Conservation (phyloP, 2,113 vertebrate species). For the Nycticryphes semicollaris region DNA sequence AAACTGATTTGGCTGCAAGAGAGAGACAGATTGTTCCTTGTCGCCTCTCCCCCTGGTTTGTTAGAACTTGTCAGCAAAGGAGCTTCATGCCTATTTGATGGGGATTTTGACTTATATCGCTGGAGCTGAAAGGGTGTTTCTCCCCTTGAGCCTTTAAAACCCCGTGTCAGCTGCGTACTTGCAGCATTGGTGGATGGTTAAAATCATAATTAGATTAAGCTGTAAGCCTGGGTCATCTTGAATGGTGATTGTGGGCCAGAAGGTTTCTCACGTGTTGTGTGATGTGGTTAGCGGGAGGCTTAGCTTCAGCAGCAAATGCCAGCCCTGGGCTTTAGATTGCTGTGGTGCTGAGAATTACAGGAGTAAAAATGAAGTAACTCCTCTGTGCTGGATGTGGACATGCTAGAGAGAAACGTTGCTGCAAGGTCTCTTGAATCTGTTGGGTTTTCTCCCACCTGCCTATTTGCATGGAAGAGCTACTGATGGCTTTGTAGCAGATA, state of each 20-base stretch:
- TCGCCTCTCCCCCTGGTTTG: background rate
- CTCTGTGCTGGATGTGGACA: background rate
- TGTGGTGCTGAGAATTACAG: background rate
- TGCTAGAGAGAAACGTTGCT: background rate
- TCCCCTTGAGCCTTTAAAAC: background rate
- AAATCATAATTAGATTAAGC: background rate
- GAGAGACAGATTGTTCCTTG: background rate
- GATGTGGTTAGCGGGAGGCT: background rate
- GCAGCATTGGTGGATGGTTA: background rate
- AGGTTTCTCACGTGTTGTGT: background rate
- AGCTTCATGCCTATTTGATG: background rate
- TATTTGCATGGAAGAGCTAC: background rate
- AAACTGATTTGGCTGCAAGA: background rate
- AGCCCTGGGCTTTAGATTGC: background rate
- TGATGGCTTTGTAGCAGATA: background rate
- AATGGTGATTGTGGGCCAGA: background rate
- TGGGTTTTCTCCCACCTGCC: background rate
- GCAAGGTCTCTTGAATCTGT: background rate
- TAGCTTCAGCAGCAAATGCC: background rate
- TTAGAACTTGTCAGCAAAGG: background rate
- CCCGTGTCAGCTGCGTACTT: background rate
- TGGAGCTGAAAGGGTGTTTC: background rate
- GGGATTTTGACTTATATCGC: background rate
- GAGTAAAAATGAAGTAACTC: background rate
- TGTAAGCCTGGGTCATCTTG: background rate